phyloP scores from a whole-genome alignment of 2,797 vertebrate genomes.

The Smutsia gigantea region DNA sequence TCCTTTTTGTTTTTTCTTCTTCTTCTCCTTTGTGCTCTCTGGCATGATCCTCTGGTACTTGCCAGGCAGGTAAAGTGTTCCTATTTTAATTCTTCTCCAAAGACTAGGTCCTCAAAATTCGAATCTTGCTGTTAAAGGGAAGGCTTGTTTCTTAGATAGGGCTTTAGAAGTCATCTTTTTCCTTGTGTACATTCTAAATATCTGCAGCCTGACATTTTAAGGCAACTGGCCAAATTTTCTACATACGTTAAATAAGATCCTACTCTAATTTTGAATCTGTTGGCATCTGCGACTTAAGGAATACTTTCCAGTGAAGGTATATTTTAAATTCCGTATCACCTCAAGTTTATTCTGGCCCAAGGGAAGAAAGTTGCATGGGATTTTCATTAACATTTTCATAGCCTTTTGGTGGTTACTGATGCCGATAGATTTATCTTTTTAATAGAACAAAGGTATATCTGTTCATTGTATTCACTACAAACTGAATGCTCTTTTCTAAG shows the following conservation, averaged over 20 bases:
- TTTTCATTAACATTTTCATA: conserved; percentile 72
- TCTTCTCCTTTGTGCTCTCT: not conserved
- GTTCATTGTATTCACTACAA: conserved; percentile 25
- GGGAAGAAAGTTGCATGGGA: conserved; percentile 37
- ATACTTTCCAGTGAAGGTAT: not conserved
- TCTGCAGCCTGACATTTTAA: not conserved
- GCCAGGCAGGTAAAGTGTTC: not conserved
- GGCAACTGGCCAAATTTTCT: not conserved
- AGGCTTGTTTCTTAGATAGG: not conserved
- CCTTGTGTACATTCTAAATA: not conserved
- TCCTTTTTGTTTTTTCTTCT: not conserved
- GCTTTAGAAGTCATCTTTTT: not conserved
- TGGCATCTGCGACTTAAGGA: conserved; percentile 27
- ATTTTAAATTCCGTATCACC: conserved; percentile 51
- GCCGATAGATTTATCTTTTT: conserved; percentile 28
- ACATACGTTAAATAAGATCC: not conserved
- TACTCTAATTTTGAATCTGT: not conserved
- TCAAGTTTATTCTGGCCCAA: conserved; percentile 47
- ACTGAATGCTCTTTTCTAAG: not conserved
- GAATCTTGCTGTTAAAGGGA: not conserved
- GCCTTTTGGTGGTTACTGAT: conserved; percentile 59
- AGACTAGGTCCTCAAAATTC: not conserved
- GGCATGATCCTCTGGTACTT: not conserved
- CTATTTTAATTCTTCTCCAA: not conserved
- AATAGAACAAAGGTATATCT: conserved; percentile 39